Evolutionary conservation across 2,797 vertebrate genomes (phyloP).

Genomic region (Menidia menidia): DNA sequence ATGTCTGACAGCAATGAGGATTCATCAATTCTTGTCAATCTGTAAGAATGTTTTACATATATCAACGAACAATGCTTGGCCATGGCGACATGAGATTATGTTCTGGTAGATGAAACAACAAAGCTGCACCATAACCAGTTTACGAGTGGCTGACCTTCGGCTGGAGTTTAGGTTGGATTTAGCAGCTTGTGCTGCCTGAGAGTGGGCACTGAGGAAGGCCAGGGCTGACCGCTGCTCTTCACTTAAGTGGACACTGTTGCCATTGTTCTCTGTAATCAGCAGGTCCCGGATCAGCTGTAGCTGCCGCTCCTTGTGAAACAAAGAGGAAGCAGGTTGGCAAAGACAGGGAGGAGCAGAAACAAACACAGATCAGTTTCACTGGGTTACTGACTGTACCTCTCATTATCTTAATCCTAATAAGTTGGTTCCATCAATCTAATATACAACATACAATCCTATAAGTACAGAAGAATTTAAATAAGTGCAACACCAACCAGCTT

Average conservation of each 20-base stretch:
- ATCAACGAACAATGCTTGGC: neutral
- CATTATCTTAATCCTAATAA: constrained; percentile 8
- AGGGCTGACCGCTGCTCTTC: constrained; percentile 93
- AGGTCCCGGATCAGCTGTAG: constrained; percentile 93
- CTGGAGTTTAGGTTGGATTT: constrained; percentile 81
- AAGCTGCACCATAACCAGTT: neutral
- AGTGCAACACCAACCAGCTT: constrained; percentile 85
- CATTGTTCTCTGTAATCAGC: constrained; percentile 88
- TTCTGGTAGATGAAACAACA: neutral
- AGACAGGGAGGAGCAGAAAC: neutral
- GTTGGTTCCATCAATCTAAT: neutral
- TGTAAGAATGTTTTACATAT: constrained; percentile 31
- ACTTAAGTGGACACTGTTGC: constrained; percentile 89
- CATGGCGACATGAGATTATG: neutral
- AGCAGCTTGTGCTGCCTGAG: constrained; percentile 76
- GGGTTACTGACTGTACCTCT: neutral
- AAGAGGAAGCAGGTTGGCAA: constrained; percentile 7
- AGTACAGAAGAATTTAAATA: neutral
- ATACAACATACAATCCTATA: neutral
- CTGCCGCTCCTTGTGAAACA: constrained; percentile 86
- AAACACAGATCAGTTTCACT: neutral
- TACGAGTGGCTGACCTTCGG: constrained; percentile 82
- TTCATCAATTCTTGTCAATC: constrained; percentile 92
- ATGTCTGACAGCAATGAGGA: constrained; percentile 94
- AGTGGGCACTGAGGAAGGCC: constrained; percentile 91